Conservation (phyloP, 1,140 invertebrate genomes). For the Zaprionus capensis region DNA sequence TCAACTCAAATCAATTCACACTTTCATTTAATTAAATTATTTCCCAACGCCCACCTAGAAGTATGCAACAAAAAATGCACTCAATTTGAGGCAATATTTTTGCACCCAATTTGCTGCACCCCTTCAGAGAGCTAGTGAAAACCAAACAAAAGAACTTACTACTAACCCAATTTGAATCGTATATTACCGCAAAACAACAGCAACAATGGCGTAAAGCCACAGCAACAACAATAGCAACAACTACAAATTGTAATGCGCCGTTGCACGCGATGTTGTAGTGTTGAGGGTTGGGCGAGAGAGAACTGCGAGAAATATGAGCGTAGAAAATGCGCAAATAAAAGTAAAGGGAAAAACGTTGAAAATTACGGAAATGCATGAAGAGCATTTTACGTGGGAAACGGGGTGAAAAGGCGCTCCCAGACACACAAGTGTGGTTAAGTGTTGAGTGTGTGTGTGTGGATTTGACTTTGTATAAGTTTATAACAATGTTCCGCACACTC, state of each 20-base stretch:
- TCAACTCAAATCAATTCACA: neutral
- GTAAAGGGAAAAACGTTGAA: slow-evolving; percentile 61
- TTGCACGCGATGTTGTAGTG: slow-evolving; percentile 30
- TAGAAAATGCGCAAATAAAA: slow-evolving; percentile 68
- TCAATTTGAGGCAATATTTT: slow-evolving; percentile 16
- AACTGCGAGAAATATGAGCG: slow-evolving; percentile 60
- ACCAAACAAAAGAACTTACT: slow-evolving; percentile 71
- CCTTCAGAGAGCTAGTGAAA: slow-evolving; percentile 39
- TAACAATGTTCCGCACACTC: slow-evolving; percentile 36
- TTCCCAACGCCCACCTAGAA: slow-evolving; percentile 16
- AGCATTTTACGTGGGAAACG: slow-evolving; percentile 35
- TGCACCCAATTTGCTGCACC: slow-evolving; percentile 12
- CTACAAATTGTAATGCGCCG: slow-evolving; percentile 35
- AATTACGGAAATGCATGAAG: slow-evolving; percentile 67
- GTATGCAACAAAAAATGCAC: slow-evolving; percentile 32
- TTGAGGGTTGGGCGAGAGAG: neutral
- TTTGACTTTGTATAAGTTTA: slow-evolving; percentile 53
- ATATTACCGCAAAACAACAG: slow-evolving; percentile 45
- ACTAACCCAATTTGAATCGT: slow-evolving; percentile 72
- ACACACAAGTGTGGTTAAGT: slow-evolving; percentile 28
- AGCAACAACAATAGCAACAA: slow-evolving; percentile 24
- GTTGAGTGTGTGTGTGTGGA: slow-evolving; percentile 15
- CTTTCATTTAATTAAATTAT: slow-evolving; percentile 17
- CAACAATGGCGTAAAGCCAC: slow-evolving; percentile 29
- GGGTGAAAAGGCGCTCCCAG: slow-evolving; percentile 16